These are phyloP conservation scores for Chelon labrosus DNA, from an alignment of 2,797 vertebrate species.

Conservation along the genomic window DNA sequence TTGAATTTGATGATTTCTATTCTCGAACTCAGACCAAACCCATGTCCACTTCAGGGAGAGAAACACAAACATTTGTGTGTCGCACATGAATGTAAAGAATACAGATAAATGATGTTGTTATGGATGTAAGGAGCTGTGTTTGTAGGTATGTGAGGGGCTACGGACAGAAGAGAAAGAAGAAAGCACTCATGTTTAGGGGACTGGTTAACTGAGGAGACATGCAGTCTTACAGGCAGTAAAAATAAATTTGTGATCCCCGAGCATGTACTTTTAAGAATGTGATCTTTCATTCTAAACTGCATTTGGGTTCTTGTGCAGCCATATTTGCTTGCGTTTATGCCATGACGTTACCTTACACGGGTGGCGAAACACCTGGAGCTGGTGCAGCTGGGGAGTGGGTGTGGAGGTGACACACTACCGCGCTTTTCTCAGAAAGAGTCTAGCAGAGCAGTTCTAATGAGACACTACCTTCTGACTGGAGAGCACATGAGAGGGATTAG, in stretches of 20 bases:
- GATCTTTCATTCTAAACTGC: constrained; percentile 4
- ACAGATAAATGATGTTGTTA: constrained; percentile 42
- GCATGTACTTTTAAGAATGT: constrained; percentile 11
- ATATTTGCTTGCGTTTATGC: constrained; percentile 22
- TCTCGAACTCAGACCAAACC: constrained; percentile 17
- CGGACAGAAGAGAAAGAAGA: constrained; percentile 19
- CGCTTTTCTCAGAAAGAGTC: constrained; percentile 74
- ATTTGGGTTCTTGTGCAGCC: constrained; percentile 11
- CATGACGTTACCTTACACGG: constrained; percentile 42
- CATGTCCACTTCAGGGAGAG: constrained; percentile 29
- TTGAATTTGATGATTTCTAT: constrained; percentile 43
- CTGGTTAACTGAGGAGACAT: not conserved
- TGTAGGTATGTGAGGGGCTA: constrained; percentile 18
- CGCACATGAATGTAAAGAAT: constrained; percentile 70
- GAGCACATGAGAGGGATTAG: constrained; percentile 88
- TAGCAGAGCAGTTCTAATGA: constrained; percentile 81
- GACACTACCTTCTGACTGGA: constrained; percentile 83
- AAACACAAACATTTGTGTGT: constrained; percentile 63
- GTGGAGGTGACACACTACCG: constrained; percentile 65
- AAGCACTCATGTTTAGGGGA: constrained; percentile 33
- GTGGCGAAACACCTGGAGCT: constrained; percentile 64
- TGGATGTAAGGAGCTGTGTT: constrained; percentile 47
- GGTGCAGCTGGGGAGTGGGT: constrained; percentile 62
- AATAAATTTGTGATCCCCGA: not conserved
- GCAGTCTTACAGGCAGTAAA: constrained; percentile 15